Evolutionary conservation across 2,113 vertebrate species (phyloP), one percentile per base, ranked within the genome.

Genomic region (Corvus hawaiiensis): DNA sequence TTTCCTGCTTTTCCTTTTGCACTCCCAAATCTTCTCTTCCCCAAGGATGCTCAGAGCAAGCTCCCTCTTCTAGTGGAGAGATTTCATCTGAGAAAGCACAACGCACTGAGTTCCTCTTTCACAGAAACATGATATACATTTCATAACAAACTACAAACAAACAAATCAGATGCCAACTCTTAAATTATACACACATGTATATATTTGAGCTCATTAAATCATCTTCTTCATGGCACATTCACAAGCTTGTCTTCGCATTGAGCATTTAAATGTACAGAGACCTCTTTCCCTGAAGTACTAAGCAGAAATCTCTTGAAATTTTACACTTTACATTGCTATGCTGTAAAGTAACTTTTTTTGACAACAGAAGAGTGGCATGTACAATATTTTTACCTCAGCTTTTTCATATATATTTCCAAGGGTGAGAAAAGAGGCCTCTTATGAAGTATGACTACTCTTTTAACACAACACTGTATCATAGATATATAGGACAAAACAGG

Each of bases 141-240:
- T 93, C 49, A 39, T 62, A 87, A 51, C 44, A 72, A 91, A 66
- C 39, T 61, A 79, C 74, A 90, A 83, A 91, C 49, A 92, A 84
- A 84, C 71, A 15, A 93, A 93, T 20, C 56, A 93, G 39, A 85
- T 3, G 5, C n/a, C 1, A 0, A 35, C 33, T 92, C 63, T 83
- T 68, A 79, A 93, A 82, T 93, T 93, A 85, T 75, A 82, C 22
- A 75, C 72, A 46, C 16, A 51, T 13, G 32, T 66, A 82, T 80
- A 85, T 67, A 87, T 89, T 86, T 94, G 37, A 90, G 49, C 56
- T 93, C 27, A 35, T 94, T 91, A 90, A 95, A 90, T 88, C 35
- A 41, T 91, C 75, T 66, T 55, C 44, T 80, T 68, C 58, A 46
- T 39, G 44, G 39, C 52, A 75, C 37, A 61, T 92, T 78, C 56